phyloP scores from a whole-genome alignment of 2,888 invertebrate species.

The Gastracanthus pulcherrimus region DNA sequence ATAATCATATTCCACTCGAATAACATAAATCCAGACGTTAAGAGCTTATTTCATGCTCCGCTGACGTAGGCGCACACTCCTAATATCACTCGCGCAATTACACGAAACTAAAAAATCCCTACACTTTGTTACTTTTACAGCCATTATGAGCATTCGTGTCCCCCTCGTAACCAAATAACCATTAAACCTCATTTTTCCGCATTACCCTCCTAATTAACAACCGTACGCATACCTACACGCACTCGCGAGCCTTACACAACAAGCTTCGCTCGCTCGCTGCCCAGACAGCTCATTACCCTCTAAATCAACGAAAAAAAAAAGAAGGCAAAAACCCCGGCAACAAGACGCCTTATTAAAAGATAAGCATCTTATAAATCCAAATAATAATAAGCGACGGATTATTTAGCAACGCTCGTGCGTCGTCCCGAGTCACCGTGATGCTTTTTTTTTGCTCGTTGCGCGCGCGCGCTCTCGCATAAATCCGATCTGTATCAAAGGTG shows the following conservation, averaged over 20 bases:
- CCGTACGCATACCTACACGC: not conserved
- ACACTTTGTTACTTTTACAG: not conserved
- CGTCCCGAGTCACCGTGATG: too few relatives aligned
- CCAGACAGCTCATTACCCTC: not conserved
- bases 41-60: not conserved
- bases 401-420: not conserved
- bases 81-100: not conserved
- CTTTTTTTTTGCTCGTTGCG: too few relatives aligned
- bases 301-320: not conserved
- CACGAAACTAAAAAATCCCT: not conserved
- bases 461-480: not conserved
- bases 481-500: constrained; percentile 33
- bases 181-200: not conserved
- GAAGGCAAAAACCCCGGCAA: not conserved
- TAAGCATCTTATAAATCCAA: constrained; percentile 16
- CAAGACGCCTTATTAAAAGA: constrained; percentile 21
- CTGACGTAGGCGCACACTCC: not conserved
- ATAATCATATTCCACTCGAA: not conserved
- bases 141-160: too few relatives aligned
- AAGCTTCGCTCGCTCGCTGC: not conserved
- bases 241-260: too few relatives aligned
- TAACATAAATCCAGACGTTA: not conserved
- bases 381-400: not conserved
- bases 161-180: not conserved
- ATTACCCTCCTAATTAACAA: constrained; percentile 12